phyloP scores from a whole-genome alignment of 2,113 vertebrate species.

The Dicrurus megarhynchus region DNA sequence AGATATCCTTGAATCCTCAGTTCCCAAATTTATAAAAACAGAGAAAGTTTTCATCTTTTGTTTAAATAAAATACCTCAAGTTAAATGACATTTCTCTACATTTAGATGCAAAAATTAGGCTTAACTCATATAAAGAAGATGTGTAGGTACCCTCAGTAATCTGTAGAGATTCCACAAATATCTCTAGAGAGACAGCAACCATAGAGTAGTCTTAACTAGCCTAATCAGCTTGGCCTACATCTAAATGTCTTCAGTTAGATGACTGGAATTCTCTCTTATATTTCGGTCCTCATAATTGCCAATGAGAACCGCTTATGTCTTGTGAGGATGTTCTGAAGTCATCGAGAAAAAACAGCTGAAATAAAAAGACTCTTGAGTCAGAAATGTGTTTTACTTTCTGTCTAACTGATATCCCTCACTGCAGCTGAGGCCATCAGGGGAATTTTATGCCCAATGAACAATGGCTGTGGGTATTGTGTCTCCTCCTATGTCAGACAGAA shows the following conservation, averaged over 20 bases:
- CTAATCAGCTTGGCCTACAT: not conserved
- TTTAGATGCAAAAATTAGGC: not conserved
- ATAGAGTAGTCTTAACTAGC: not conserved
- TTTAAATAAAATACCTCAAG: not conserved
- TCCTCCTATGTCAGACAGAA: not conserved
- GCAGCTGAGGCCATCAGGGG: not conserved
- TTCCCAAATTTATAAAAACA: not conserved
- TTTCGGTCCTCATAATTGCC: not conserved
- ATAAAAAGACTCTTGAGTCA: not conserved
- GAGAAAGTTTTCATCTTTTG: not conserved
- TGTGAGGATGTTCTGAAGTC: not conserved
- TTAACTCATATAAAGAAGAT: not conserved
- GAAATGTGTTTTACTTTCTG: not conserved
- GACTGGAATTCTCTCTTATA: not conserved
- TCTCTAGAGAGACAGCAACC: not conserved
- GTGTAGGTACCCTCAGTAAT: not conserved
- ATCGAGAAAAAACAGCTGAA: not conserved
- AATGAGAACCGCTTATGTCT: accelerated
- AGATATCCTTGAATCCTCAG: not conserved
- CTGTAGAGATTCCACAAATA: not conserved
- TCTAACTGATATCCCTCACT: not conserved
- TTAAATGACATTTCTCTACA: not conserved
- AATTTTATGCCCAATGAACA: not conserved
- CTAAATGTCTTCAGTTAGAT: not conserved
- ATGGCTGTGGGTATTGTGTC: not conserved